Conservation (phyloP, 2,113 vertebrate genomes). For the Oceanites oceanicus region DNA sequence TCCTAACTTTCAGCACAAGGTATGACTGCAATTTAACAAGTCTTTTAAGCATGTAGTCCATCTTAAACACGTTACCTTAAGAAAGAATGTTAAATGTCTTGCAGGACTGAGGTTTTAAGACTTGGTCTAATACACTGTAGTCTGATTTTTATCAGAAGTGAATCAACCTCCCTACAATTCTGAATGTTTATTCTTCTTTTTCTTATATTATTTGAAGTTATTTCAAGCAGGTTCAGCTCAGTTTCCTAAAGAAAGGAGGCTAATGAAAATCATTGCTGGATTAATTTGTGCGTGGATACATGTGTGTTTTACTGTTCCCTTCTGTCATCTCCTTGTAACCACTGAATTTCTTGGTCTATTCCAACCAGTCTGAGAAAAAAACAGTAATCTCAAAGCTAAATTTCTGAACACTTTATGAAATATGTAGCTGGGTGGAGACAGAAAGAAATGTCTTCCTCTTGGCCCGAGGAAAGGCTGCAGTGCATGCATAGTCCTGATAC, state of each 20-base stretch:
- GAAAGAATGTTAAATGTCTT: background rate
- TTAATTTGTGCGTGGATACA: background rate
- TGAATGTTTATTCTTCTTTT: background rate
- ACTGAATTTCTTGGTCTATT: background rate
- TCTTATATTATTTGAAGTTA: background rate
- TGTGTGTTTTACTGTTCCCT: background rate
- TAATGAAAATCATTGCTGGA: background rate
- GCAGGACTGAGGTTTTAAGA: background rate
- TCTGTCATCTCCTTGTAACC: background rate
- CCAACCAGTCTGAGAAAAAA: background rate
- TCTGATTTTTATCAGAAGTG: background rate
- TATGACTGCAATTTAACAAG: background rate
- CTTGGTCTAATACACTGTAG: background rate
- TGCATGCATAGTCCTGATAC: background rate
- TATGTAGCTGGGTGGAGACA: background rate
- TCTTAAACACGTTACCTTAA: background rate
- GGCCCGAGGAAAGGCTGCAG: background rate
- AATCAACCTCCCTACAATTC: background rate
- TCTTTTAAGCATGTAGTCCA: background rate
- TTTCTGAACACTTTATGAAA: background rate
- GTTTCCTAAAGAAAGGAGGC: background rate
- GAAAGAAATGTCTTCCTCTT: background rate
- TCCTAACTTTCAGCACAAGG: background rate
- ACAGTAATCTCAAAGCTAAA: background rate
- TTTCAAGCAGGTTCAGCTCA: background rate